Evolutionary conservation across 2,888 invertebrate species (phyloP).

Genomic region (Amblyjoppa fuscipennis): DNA sequence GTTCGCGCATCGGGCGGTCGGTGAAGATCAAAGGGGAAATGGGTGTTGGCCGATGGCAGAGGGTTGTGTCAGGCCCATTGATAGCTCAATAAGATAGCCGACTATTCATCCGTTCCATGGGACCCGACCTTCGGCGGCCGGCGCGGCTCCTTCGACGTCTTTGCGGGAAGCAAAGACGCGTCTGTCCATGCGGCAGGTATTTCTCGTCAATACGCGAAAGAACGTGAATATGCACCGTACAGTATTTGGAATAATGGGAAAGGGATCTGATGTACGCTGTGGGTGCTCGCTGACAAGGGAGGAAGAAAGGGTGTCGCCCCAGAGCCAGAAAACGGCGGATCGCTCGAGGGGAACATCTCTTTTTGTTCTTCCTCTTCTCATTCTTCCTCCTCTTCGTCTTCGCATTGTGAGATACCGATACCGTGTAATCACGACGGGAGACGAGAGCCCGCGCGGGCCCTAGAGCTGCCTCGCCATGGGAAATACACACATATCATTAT

Average conservation of each 20-base stretch:
- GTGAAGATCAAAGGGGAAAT: conserved; percentile 82
- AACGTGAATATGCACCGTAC: conserved; percentile 11
- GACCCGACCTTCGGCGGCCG: conserved; percentile 73
- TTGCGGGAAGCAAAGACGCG: conserved; percentile 28
- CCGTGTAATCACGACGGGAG: conserved; percentile 79
- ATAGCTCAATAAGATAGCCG: conserved; percentile 82
- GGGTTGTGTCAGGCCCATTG: conserved; percentile 80
- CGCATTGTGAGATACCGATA: conserved; percentile 81
- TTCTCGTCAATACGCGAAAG: conserved; percentile 15
- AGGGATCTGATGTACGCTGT: conserved; percentile 45
- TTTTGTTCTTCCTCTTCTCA: conserved; percentile 59
- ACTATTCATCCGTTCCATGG: conserved; percentile 75
- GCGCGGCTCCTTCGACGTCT: conserved; percentile 41
- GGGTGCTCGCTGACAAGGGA: conserved; percentile 37
- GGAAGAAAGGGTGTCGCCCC: conserved; percentile 10
- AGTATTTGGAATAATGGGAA: conserved; percentile 19
- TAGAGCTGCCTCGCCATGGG: conserved; percentile 74
- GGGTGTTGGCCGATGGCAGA: conserved; percentile 76
- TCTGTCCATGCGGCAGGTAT: conserved; percentile 43
- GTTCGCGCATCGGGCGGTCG: conserved; percentile 76
- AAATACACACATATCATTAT: conserved; percentile 83
- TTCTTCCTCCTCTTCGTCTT: conserved; percentile 48
- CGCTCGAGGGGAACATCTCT: conserved; percentile 67
- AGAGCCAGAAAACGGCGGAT: conserved; percentile 57
- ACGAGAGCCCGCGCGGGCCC: conserved; percentile 38